A percentile compares a stretch with the other conserved stretches of the same genome.
phyloP scores from a whole-genome alignment of 2,888 invertebrate genomes.

The Cheiracanthium punctorium region DNA sequence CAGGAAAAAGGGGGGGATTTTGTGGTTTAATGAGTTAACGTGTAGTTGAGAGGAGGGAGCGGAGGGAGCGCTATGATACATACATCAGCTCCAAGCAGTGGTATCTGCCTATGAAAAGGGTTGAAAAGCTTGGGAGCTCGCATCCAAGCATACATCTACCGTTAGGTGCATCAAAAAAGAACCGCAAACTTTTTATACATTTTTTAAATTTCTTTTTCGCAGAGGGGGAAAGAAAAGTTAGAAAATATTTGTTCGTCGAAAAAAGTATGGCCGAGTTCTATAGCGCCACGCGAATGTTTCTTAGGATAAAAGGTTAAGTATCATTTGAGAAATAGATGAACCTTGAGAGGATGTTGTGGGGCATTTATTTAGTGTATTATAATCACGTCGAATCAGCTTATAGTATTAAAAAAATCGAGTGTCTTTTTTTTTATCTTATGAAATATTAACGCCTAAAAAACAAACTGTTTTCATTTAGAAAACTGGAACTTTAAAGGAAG shows the following conservation, averaged over 20 bases:
- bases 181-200: neutral
- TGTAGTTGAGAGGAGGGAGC: conserved; percentile 36
- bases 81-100: conserved; percentile 32
- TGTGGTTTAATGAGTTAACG: conserved; percentile 67
- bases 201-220: neutral
- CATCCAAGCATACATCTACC: conserved; percentile 7
- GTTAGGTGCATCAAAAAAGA: conserved; percentile 11
- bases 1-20: conserved; percentile 30
- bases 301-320: conserved; percentile 3
- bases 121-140: neutral
- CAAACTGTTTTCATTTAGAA: no score
- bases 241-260: neutral
- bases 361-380: neutral
- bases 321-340: neutral
- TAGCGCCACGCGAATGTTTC: neutral
- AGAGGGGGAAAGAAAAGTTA: neutral
- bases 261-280: neutral
- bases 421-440: no score
- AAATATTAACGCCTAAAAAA: no score
- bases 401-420: neutral
- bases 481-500: no score
- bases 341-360: neutral
- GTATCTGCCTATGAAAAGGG: conserved; percentile 36
- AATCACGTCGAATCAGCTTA: neutral
- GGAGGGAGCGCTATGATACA: conserved; percentile 39